A percentile compares a stretch with the other conserved stretches of the same genome.
phyloP scores from a whole-genome alignment of 1,140 invertebrate species.

The Orius laevigatus region DNA sequence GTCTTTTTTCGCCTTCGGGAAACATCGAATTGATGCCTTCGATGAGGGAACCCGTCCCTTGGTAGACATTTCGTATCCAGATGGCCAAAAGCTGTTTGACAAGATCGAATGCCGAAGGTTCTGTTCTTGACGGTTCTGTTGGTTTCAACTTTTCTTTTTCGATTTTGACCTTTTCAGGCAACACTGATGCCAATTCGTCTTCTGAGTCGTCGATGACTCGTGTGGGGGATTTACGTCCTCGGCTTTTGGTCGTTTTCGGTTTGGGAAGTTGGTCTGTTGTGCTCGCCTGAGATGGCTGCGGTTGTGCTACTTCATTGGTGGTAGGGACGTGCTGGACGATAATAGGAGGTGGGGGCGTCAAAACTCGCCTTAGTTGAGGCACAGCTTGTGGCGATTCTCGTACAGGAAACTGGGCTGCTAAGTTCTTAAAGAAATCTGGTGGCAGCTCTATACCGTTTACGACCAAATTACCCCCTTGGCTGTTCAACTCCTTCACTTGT shows the following conservation, averaged over 20 bases:
- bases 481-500: slow-evolving; percentile 45
- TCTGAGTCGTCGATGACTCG: slow-evolving; percentile 16
- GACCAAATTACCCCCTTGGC: slow-evolving; percentile 41
- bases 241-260: slow-evolving; percentile 13
- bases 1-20: slow-evolving; percentile 34
- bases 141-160: neutral
- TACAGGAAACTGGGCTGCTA: slow-evolving; percentile 20
- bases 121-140: neutral
- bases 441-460: slow-evolving; percentile 46
- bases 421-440: slow-evolving; percentile 20
- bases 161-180: neutral
- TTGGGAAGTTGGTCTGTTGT: slow-evolving; percentile 7
- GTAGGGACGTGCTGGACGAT: slow-evolving; percentile 8
- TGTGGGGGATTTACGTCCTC: slow-evolving; percentile 7
- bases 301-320: neutral
- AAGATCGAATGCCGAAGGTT: slow-evolving; percentile 10
- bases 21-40: slow-evolving; percentile 16
- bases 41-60: slow-evolving; percentile 10
- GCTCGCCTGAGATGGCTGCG: neutral
- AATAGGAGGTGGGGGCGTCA: slow-evolving; percentile 13
- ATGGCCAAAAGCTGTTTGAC: slow-evolving; percentile 15
- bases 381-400: slow-evolving; percentile 19
- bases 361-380: slow-evolving; percentile 9
- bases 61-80: slow-evolving; percentile 10
- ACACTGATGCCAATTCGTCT: slow-evolving; percentile 12